phyloP scores from a whole-genome alignment of 35 echinoderm and acorn worm genomes.

The Hemicentrotus pulcherrimus region DNA sequence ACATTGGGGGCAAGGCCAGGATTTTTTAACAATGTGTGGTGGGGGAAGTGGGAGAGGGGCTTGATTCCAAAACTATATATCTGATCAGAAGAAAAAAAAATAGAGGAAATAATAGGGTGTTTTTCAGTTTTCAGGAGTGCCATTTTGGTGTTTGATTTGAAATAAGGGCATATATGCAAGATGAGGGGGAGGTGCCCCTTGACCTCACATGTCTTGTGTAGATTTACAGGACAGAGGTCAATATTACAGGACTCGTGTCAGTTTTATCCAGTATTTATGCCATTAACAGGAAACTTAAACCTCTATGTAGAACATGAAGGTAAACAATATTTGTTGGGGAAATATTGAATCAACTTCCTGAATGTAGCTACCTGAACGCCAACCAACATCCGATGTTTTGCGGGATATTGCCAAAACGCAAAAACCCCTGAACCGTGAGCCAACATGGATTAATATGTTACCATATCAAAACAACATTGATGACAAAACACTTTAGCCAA shows the following conservation, averaged over 20 bases:
- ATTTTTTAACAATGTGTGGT: too few species aligned
- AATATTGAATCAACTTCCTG: not conserved
- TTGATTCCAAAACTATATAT: too few species aligned
- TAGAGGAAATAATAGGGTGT: too few species aligned
- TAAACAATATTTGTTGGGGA: not conserved
- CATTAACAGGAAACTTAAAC: not conserved
- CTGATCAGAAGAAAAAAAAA: too few species aligned
- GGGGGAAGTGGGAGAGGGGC: too few species aligned
- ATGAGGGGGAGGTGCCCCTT: too few species aligned
- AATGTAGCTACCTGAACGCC: not conserved
- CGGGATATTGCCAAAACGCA: not conserved
- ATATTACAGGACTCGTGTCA: not conserved
- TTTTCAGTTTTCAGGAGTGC: too few species aligned
- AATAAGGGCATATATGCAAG: too few species aligned
- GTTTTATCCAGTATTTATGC: not conserved
- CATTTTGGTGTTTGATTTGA: too few species aligned
- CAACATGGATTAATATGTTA: not conserved
- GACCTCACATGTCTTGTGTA: too few species aligned
- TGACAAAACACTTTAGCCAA: not conserved
- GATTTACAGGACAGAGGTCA: too few species aligned
- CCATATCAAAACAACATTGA: slow-evolving; percentile 9
- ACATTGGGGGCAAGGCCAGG: not conserved
- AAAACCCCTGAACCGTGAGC: not conserved
- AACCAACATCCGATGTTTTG: not conserved
- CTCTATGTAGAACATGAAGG: not conserved